Evolutionary conservation across 2,888 invertebrate species (phyloP).

Genomic region (Luperina testacea): DNA sequence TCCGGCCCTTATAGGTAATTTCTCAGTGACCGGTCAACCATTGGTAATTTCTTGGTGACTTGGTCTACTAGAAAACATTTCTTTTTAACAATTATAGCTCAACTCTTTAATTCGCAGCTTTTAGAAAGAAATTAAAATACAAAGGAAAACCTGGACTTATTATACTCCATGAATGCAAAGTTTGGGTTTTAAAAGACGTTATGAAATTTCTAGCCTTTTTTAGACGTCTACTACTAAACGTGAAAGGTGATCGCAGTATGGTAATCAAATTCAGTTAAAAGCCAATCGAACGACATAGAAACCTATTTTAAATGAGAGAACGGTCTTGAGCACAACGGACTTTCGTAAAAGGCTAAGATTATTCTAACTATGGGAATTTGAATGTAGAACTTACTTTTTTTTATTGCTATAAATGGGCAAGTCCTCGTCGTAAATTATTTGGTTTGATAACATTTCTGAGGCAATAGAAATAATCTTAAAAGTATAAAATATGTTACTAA

Average conservation of each 20-base stretch:
- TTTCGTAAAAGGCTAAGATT: background rate
- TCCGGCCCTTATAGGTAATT: no score
- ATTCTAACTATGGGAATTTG: background rate
- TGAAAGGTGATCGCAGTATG: background rate
- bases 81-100: background rate
- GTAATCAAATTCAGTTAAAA: background rate
- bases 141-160: background rate
- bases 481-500: background rate
- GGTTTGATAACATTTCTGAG: background rate
- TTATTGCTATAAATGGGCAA: no score
- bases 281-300: background rate
- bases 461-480: background rate
- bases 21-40: background rate
- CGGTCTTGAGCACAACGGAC: background rate
- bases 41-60: background rate
- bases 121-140: background rate
- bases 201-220: background rate
- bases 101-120: background rate
- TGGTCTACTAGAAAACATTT: background rate
- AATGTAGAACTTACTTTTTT: background rate
- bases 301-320: background rate
- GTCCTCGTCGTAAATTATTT: background rate
- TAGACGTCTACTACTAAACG: background rate
- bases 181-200: background rate
- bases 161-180: background rate